Conservation (phyloP, 2,888 invertebrate species). For the Drosophila mayaguana region DNA sequence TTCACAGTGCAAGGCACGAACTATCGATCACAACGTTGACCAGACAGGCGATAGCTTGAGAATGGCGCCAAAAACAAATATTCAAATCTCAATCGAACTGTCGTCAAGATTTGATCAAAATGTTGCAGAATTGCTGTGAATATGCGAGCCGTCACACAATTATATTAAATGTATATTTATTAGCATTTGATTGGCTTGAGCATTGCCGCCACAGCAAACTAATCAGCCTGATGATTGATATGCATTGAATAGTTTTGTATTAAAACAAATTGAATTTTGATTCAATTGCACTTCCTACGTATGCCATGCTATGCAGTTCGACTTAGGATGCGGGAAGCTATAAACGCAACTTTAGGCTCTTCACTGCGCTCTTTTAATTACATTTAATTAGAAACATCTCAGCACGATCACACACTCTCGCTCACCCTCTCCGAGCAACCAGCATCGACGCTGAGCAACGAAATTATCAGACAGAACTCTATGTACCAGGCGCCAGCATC, state of each 20-base stretch:
- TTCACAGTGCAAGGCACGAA: not conserved
- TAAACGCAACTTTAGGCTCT: conserved; percentile 29
- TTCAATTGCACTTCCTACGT: conserved; percentile 49
- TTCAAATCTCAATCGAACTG: conserved; percentile 24
- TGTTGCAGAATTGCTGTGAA: conserved; percentile 3
- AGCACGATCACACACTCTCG: conserved; percentile 18
- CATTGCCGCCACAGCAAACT: conserved; percentile 50
- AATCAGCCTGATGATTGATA: conserved; percentile 40
- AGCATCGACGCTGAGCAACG: conserved; percentile 15
- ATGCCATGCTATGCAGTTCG: conserved; percentile 1
- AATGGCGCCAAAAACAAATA: conserved; percentile 25
- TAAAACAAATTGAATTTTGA: conserved; percentile 75
- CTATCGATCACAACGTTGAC: not conserved
- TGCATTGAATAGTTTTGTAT: conserved; percentile 73
- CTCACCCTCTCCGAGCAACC: conserved; percentile 10
- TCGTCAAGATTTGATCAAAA: not conserved
- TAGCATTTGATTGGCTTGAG: conserved; percentile 59
- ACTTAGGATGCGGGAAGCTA: conserved; percentile 45
- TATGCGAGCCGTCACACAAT: not conserved
- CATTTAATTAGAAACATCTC: conserved; percentile 67
- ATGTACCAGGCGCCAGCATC: conserved; percentile 53
- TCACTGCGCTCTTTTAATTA: conserved; percentile 52
- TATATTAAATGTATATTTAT: conserved; percentile 46
- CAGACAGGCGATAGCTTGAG: too few relatives aligned
- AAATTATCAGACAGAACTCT: conserved; percentile 38